Base-by-base conservation (phyloP, 2,113 vertebrate genomes). In the Boulengeromyrus knoepffleri region DNA sequence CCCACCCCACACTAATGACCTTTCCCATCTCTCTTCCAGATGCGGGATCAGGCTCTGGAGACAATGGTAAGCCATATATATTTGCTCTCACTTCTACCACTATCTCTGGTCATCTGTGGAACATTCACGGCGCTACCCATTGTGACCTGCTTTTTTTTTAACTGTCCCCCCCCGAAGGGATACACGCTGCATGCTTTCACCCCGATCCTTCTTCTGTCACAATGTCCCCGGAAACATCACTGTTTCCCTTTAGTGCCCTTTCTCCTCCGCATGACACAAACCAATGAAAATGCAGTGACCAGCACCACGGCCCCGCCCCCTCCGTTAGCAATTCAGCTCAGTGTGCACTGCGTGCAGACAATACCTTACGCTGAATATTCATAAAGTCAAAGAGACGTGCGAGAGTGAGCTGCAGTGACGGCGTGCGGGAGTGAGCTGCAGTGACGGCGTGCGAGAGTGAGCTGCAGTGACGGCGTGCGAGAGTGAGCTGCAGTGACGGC, bases 31-130 rank as follows among this genome's bases (percentile, higher is more conserved):
- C 24, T 89, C 88, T 92, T 47, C 90, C 94, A 97, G 97, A 97
- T 95, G 94, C 96, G 0, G 97, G 96, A 92, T 97, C 96, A 52
- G 97, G 97, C 94, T 97, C 97, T 91, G 97, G 97, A 91, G 96
- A 97, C 3, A 96, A 96, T 95, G 97, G 97, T 97, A 97, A 94
- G 96, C 91, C 52, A 36, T 74, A 45, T 62, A 50, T 83, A 17
- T 31, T 31, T 27, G 24, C 46, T 86, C 4, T 15, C 45, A 87
- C 45, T 13, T 36, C n/a, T 36, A 50, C 9, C 2, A 9, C 13
- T 42, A 3, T 52, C 27, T 52, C 27, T 84, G 42, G 24, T 84
- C 42, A 12, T 85, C 8, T 5, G 17, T 24, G 83, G 19, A 12
- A 4, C 10, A 47, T 85, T 84, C 19, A 47, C 2, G 9, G 8